These are phyloP conservation scores for Ferdinandea cuprea DNA, from an alignment of 2,888 invertebrate species.

Conservation along the genomic window DNA sequence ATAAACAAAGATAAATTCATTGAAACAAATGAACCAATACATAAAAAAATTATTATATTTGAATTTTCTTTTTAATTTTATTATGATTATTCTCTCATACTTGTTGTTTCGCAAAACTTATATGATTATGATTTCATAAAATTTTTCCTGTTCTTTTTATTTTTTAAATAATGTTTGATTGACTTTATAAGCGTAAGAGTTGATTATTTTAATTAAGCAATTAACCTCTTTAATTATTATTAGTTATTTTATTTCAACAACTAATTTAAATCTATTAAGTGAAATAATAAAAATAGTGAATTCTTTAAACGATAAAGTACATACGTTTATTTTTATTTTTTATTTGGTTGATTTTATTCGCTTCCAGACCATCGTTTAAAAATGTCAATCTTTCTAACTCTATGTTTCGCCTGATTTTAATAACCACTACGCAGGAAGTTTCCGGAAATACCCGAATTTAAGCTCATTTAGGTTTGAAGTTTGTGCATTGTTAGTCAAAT, in stretches of 20 bases:
- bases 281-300: conserved; percentile 68
- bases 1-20: conserved; percentile 10
- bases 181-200: conserved; percentile 47
- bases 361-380: no score
- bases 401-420: no score
- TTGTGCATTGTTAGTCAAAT: no score
- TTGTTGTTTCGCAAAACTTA: conserved; percentile 55
- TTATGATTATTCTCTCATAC: conserved; percentile 30
- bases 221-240: conserved; percentile 54
- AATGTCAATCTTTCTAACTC: no score
- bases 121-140: conserved; percentile 30
- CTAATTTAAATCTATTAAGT: conserved; percentile 54
- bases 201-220: conserved; percentile 56
- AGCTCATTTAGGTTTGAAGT: no score
- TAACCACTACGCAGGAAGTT: no score
- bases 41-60: neutral
- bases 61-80: conserved; percentile 3
- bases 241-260: conserved; percentile 63
- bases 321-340: conserved; percentile 39
- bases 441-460: no score
- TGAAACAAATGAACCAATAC: conserved; percentile 2
- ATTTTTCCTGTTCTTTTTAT: conserved; percentile 22
- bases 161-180: conserved; percentile 48
- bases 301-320: conserved; percentile 51
- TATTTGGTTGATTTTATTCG: neutral